phyloP scores from a whole-genome alignment of 2,888 invertebrate species.

The Dasypolia templi region DNA sequence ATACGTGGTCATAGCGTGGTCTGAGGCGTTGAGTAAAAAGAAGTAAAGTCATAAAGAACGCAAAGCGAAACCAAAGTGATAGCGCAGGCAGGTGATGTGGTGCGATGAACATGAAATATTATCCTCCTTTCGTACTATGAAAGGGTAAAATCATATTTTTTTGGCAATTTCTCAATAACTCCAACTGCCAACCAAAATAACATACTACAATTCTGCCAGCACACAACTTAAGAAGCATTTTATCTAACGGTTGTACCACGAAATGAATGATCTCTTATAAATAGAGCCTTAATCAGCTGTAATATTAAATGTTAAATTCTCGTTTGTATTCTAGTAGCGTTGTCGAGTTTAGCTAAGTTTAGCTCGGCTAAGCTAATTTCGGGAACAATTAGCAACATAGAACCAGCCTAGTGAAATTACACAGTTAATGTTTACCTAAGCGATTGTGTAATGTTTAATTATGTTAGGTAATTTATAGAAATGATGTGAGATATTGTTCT shows the following conservation, averaged over 20 bases:
- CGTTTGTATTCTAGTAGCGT: slow-evolving; percentile 51
- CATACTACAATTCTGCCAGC: not conserved
- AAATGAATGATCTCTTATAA: slow-evolving; percentile 21
- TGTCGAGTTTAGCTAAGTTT: slow-evolving; percentile 52
- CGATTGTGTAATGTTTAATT: slow-evolving; percentile 21
- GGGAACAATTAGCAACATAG: slow-evolving; percentile 41
- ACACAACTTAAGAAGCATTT: slow-evolving; percentile 3
- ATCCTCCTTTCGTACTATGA: too few species aligned
- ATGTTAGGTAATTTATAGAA: not conserved
- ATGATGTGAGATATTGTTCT: not conserved
- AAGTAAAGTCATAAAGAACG: too few species aligned
- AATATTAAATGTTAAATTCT: slow-evolving; percentile 53
- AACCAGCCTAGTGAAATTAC: slow-evolving; percentile 34
- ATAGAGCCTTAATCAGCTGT: slow-evolving; percentile 43
- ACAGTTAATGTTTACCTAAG: slow-evolving; percentile 32
- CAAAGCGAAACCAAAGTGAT: too few species aligned
- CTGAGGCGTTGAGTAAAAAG: too few species aligned
- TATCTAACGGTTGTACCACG: slow-evolving; percentile 15
- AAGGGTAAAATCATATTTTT: too few species aligned
- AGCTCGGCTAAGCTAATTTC: slow-evolving; percentile 50
- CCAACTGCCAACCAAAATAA: not conserved
- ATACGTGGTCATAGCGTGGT: too few species aligned
- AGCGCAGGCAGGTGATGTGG: too few species aligned
- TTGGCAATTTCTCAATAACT: too few species aligned
- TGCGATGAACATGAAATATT: too few species aligned